A percentile compares a stretch with the other conserved stretches of the same genome.
Conservation (phyloP, 2,888 invertebrate genomes). For the Thyatira batis region DNA sequence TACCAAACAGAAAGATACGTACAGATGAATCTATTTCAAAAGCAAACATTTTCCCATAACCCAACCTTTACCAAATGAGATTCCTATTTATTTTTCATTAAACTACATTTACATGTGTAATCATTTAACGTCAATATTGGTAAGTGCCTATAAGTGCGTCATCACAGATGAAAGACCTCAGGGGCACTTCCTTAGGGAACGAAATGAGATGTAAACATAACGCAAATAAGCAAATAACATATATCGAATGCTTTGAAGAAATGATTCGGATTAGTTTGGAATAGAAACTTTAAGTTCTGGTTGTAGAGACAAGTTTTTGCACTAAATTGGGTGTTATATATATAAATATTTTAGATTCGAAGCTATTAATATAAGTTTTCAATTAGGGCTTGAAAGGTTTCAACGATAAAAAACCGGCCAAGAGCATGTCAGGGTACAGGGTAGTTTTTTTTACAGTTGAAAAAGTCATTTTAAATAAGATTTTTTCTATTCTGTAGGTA, state of each 20-base stretch:
- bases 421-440: too few species aligned
- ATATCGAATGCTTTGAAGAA: not conserved
- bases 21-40: not conserved
- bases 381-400: not conserved
- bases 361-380: not conserved
- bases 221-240: not conserved
- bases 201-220: not conserved
- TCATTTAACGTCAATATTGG: not conserved
- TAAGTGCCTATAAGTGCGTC: not conserved
- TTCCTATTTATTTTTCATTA: not conserved
- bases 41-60: too few species aligned
- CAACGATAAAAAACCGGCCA: too few species aligned
- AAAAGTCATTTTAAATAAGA: too few species aligned
- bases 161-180: not conserved
- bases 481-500: too few species aligned
- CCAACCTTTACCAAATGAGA: not conserved
- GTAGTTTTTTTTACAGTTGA: too few species aligned
- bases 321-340: too few species aligned
- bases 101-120: not conserved
- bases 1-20: too few species aligned
- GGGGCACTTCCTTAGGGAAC: not conserved
- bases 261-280: not conserved
- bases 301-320: not conserved
- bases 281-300: slow-evolving; percentile 2
- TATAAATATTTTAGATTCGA: too few species aligned